Evolutionary conservation across 2,113 vertebrate species (phyloP), one percentile per base, ranked within the genome.

Genomic region (Istiophorus platypterus): DNA sequence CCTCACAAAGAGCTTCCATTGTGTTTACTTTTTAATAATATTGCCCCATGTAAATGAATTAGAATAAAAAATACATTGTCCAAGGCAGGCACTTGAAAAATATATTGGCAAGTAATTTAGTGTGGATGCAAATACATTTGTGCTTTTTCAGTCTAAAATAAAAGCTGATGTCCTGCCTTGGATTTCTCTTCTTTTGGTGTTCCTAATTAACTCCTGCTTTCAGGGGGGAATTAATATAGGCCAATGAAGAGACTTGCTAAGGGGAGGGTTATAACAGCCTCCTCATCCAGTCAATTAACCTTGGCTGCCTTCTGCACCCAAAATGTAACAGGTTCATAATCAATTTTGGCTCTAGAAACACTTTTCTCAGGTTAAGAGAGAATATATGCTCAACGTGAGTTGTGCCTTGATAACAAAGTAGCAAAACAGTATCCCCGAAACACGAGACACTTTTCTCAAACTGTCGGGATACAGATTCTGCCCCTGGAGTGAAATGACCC

Each of bases 201-300:
- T 88, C 77, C 88, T 91, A 92, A 92, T 94, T 91, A 92, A 89
- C 88, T 89, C 71, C 77, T 85, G 73, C 86, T 91, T 91, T 90
- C 89, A 86, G 82, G 24, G 77, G 80, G 87, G 89, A 92, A 88
- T 93, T 89, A 87, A 91, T 90, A 82, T 86, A 85, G 88, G 89
- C 77, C 84, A 84, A 85, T 79, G 78, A 88, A 78, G 81, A 93
- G 81, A 86, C 47, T 77, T 15, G 29, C 89, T 85, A 76, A 84
- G 86, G 73, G 85, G 72, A 91, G 72, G 81, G 76, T 84, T 85
- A 74, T 76, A 89, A 81, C 65, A 49, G 90, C 81, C 67, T 92
- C 81, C 85, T 89, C 82, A 76, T 84, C 78, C 87, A 92, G 76
- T 88, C 91, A 92, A 93, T 93, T 92, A 94, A 93, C 92, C 90